These are phyloP conservation scores for Gracilinanus agilis DNA, from an alignment of 2,113 vertebrate species.

Conservation along the genomic window DNA sequence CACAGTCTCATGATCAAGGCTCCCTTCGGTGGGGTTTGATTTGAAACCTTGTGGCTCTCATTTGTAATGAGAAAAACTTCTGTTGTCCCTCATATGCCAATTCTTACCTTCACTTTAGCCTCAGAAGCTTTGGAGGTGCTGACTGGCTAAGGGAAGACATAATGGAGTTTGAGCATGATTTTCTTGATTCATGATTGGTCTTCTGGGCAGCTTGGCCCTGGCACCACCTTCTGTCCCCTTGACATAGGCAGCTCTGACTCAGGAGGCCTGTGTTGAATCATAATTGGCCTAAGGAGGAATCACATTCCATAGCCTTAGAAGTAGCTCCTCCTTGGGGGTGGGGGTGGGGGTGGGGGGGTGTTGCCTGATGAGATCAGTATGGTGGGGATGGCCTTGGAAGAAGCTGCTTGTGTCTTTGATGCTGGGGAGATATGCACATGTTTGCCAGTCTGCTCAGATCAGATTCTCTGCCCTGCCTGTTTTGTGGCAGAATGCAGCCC, in stretches of 20 bases:
- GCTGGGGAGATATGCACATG: too few species aligned
- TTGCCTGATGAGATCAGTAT: too few species aligned
- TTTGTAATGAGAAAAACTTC: neutral
- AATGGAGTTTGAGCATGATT: neutral
- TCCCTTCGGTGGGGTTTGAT: neutral
- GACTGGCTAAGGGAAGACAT: neutral
- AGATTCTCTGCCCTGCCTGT: neutral
- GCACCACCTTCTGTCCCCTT: neutral
- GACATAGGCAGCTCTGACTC: neutral
- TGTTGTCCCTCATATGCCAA: neutral
- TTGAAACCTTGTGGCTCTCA: neutral
- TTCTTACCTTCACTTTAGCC: neutral
- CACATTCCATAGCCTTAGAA: neutral
- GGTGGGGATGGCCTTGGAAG: neutral
- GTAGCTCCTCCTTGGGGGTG: neutral
- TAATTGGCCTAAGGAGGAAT: neutral
- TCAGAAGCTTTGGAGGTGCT: neutral
- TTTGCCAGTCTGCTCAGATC: neutral
- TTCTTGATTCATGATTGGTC: neutral
- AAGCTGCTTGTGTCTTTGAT: neutral
- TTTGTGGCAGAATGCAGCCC: slow-evolving; percentile 30
- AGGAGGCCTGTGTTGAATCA: neutral
- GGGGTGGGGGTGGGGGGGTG: too few species aligned
- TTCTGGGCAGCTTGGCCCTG: neutral
- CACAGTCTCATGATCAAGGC: too few species aligned